phyloP scores from a whole-genome alignment of 2,888 invertebrate species.

The Nemurella pictetii region DNA sequence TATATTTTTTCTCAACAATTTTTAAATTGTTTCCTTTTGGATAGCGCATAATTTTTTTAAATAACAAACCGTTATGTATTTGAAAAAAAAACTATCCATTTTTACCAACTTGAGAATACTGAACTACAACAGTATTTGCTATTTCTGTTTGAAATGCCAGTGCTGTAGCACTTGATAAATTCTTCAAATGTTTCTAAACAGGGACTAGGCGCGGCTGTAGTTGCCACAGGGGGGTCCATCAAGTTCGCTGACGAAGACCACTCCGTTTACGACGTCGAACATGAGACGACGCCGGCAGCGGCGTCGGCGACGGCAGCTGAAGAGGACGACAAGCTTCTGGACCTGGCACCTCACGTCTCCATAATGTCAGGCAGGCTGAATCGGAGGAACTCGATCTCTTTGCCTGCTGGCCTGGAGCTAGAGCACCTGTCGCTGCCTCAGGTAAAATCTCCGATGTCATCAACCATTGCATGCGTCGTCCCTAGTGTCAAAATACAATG shows the following conservation, averaged over 20 bases:
- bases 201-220: background rate
- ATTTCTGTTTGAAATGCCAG: no score
- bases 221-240: background rate
- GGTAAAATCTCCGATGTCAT: no score
- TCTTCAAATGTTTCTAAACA: background rate
- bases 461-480: no score
- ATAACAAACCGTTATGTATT: no score
- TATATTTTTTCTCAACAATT: no score
- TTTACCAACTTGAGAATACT: no score
- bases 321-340: conserved; percentile 25
- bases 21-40: no score
- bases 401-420: conserved; percentile 71
- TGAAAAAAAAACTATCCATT: no score
- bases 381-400: conserved; percentile 72
- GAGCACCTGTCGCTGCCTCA: conserved; percentile 33
- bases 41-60: no score
- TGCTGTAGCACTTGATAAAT: no score
- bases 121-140: no score
- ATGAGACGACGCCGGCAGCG: background rate
- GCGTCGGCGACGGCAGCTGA: background rate
- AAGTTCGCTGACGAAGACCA: conserved; percentile 22
- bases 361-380: conserved; percentile 44
- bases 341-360: conserved; percentile 1
- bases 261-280: conserved; percentile 2
- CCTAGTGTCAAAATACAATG: no score